Base-by-base conservation (phyloP, 2,113 vertebrate species). In the Hyaena hyaena region DNA sequence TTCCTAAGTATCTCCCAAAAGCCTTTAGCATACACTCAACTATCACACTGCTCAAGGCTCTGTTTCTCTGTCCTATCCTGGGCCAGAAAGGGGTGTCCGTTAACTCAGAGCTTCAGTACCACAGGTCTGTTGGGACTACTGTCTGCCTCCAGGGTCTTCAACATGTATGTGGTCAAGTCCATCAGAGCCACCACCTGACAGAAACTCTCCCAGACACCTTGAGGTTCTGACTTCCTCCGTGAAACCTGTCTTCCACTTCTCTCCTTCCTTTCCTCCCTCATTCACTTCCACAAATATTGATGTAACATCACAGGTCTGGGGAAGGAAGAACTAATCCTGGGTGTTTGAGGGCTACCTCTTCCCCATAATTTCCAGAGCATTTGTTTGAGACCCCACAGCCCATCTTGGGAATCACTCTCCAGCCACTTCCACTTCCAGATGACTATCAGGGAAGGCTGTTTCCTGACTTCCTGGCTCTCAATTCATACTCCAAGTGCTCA, bases 81-180 rank as follows among this genome's bases (percentile, higher is more conserved):
- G 55, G 35, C 84, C 31, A 55, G 66, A 31, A 26, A 4, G 26
- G 39, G 45, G 23, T 0, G 0, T n/a, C 35, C n/a, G 7, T 39
- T 83, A 33, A 76, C 82, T 71, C 45, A 45, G 11, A 31, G 28
- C 4, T 24, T 33, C 24, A 35, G 12, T 28, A 68, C 11, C 33
- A 7, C 4, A 39, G 35, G 33, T 35, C 80, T 90, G 4, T 1
- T 5, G 14, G 15, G 31, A 48, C 35, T 82, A 10, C 65, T 7
- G 14, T 81, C 66, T 73, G 16, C 26, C 15, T 65, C 39, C 19
- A 63, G 14, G 10, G 53, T 33, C 26, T 28, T 24, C 43, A 53
- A 16, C 6, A 0, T 2, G 7, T 6, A 0, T 2, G 7, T 10
- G 7, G 33, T 31, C 5, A 74, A 23, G 17, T 24, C 45, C 24